Evolutionary conservation across 2,888 invertebrate species (phyloP).

Genomic region (Eristalis tenax): DNA sequence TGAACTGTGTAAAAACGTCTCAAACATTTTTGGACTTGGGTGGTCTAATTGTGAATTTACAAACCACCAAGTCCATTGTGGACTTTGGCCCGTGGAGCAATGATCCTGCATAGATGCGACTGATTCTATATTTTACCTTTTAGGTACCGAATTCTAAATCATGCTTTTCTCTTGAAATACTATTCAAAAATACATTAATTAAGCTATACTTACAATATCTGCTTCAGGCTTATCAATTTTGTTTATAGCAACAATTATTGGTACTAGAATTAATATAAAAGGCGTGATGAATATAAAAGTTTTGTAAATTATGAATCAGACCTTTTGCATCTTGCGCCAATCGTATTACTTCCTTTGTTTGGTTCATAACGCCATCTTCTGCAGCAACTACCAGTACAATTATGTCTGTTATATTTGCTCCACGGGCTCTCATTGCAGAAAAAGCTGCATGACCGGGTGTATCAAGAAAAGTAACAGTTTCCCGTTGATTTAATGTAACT

Average conservation of each 20-base stretch:
- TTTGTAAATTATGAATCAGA: constrained; percentile 74
- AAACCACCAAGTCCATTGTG: no score
- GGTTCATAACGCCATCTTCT: constrained; percentile 99
- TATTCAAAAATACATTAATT: background rate
- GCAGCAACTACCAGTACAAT: constrained; percentile 98
- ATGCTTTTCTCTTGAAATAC: background rate
- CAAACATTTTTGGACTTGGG: no score
- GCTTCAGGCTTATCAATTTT: constrained; percentile 97
- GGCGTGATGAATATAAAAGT: background rate
- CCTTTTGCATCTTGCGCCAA: constrained; percentile 91
- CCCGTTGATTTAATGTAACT: constrained; percentile 87
- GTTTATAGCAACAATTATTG: constrained; percentile 98
- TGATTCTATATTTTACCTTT: no score
- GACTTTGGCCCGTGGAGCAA: no score
- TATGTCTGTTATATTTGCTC: constrained; percentile 96
- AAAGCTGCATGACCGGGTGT: constrained; percentile 99
- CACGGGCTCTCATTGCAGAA: constrained; percentile 94
- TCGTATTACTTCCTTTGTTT: constrained; percentile 94
- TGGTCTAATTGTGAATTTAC: no score
- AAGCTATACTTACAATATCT: constrained; percentile 87
- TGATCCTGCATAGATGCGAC: no score
- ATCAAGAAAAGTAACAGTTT: constrained; percentile 95
- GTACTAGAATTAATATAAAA: constrained; percentile 84
- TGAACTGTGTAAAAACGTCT: no score
- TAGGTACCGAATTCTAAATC: background rate